Evolutionary conservation across 2,113 vertebrate genomes (phyloP).

Genomic region (Hepsetus odoe): DNA sequence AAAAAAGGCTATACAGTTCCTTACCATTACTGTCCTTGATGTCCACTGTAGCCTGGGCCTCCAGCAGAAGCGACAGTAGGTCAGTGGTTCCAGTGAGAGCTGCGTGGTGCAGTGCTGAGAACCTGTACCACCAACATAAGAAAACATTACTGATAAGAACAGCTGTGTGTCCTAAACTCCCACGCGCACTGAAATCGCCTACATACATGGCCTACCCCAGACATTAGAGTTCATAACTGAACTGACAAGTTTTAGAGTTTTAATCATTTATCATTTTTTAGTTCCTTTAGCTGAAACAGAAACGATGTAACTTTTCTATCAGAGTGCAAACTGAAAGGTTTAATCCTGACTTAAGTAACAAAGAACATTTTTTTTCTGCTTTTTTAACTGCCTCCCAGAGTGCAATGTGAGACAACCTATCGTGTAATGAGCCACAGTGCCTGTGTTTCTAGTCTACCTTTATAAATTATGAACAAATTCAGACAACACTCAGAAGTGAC

Average conservation of each 20-base stretch:
- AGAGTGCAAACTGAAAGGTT: neutral
- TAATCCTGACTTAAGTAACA: neutral
- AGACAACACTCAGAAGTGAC: slow-evolving; percentile 1
- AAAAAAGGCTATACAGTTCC: slow-evolving; percentile 18
- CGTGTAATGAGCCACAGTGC: neutral
- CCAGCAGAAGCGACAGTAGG: slow-evolving; percentile 87
- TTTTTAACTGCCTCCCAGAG: neutral
- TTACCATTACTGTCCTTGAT: slow-evolving; percentile 96
- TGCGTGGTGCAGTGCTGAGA: slow-evolving; percentile 91
- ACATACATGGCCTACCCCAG: no score
- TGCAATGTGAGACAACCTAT: neutral
- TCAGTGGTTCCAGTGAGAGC: slow-evolving; percentile 91
- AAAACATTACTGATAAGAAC: slow-evolving; percentile 13
- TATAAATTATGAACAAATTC: neutral
- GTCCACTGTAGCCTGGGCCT: slow-evolving; percentile 91
- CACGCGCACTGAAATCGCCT: no score
- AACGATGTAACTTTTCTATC: no score
- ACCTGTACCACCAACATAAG: slow-evolving; percentile 71
- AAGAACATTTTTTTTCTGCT: neutral
- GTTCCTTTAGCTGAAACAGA: no score
- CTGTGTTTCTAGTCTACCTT: neutral
- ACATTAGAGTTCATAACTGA: no score
- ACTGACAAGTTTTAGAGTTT: no score
- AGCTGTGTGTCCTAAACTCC: no score
- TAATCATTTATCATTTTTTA: no score